These are phyloP conservation scores for Torymus auratus DNA, from an alignment of 2,888 invertebrate species.

Conservation along the genomic window DNA sequence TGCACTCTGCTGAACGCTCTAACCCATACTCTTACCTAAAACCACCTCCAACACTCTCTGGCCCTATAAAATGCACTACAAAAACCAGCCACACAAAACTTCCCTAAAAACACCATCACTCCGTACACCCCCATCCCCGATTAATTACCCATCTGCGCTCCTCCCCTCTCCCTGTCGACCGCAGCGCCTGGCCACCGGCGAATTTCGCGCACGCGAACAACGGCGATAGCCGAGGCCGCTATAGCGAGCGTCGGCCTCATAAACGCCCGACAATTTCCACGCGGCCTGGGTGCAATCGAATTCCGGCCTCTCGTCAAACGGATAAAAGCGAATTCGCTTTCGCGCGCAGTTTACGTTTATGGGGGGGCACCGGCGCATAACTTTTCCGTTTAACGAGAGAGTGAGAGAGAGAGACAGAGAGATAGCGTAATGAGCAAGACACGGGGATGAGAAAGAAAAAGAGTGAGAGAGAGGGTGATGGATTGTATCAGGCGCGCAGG, in stretches of 20 bases:
- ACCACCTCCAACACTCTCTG: no score
- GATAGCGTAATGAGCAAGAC: constrained; percentile 32
- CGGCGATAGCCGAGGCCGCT: no score
- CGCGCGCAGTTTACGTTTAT: constrained; percentile 24
- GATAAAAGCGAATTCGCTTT: constrained; percentile 2
- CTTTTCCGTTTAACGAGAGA: constrained; percentile 31
- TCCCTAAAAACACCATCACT: no score
- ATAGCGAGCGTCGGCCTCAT: not conserved
- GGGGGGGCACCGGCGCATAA: constrained; percentile 19
- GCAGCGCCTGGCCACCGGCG: no score
- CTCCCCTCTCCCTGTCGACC: no score
- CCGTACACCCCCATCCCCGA: no score
- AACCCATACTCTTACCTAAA: no score
- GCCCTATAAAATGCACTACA: no score
- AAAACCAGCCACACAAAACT: no score
- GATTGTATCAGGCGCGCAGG: constrained; percentile 32
- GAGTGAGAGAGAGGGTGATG: constrained; percentile 15
- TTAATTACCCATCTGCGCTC: no score
- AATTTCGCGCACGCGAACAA: no score
- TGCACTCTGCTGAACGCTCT: no score
- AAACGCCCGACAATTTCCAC: not conserved
- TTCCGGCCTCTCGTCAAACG: constrained; percentile 10
- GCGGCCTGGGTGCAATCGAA: constrained; percentile 5
- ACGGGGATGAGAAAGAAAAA: constrained; percentile 1
- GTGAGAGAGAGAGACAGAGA: not conserved